These are phyloP conservation scores for Pollenia griseotomentosa DNA, from an alignment of 2,888 invertebrate genomes.

Conservation along the genomic window DNA sequence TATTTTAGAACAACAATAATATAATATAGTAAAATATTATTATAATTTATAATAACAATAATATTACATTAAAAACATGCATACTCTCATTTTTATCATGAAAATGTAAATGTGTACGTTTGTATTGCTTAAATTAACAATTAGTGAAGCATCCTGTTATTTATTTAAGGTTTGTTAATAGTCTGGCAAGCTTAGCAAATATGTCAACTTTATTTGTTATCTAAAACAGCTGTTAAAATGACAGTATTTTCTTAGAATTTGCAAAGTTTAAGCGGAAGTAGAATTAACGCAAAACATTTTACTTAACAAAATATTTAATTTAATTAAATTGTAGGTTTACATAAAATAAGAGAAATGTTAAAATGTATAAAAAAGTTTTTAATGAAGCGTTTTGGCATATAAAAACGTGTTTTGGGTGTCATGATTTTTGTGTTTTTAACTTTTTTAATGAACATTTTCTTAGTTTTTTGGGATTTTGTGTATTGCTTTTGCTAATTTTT, in stretches of 20 bases:
- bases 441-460: no score
- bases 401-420: no score
- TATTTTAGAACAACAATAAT: no score
- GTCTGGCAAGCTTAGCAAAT: background rate
- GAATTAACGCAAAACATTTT: slow-evolving; percentile 2
- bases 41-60: no score
- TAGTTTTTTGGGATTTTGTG: no score
- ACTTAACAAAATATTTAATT: slow-evolving; percentile 37
- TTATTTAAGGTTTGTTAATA: background rate
- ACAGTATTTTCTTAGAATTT: slow-evolving; percentile 45
- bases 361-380: background rate
- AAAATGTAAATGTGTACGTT: no score
- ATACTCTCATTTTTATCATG: no score
- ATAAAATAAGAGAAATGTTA: background rate
- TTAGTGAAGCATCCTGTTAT: background rate
- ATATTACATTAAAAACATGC: no score
- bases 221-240: slow-evolving; percentile 41
- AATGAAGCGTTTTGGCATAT: background rate
- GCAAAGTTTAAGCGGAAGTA: slow-evolving; percentile 55
- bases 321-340: background rate
- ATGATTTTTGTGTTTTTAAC: no score
- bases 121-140: no score
- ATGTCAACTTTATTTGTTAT: background rate
- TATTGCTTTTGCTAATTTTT: background rate
- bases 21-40: no score